phyloP scores from a whole-genome alignment of 1,140 invertebrate genomes.

The Drosophila asahinai region DNA sequence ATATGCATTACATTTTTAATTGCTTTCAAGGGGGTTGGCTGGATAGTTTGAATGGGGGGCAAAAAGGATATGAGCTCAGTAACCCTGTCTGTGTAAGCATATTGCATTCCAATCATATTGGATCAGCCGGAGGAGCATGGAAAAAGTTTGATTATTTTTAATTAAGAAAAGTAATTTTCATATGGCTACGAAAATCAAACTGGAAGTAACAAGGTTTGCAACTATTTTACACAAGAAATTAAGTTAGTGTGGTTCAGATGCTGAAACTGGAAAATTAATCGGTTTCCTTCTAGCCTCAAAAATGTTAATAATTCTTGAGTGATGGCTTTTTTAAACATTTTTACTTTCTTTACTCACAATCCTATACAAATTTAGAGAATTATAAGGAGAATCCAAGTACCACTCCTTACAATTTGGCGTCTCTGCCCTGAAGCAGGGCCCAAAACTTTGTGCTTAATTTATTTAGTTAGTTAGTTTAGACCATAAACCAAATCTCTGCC shows the following conservation, averaged over 20 bases:
- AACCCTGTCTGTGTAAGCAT: constrained; percentile 1
- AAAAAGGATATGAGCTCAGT: constrained; percentile 1
- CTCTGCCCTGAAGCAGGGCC: background rate
- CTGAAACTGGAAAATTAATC: background rate
- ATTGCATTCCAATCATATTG: constrained; percentile 43
- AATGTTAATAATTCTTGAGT: too few relatives aligned
- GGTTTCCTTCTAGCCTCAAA: too few relatives aligned
- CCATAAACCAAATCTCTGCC: constrained; percentile 27
- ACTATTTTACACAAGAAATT: background rate
- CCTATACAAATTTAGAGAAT: too few relatives aligned
- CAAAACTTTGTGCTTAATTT: constrained; percentile 32
- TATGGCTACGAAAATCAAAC: background rate
- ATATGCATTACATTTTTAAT: constrained; percentile 63
- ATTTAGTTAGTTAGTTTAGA: constrained; percentile 38
- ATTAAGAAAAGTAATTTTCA: constrained; percentile 20
- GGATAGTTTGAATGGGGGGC: constrained; percentile 4
- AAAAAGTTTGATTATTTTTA: constrained; percentile 31
- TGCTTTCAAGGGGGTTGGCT: constrained; percentile 19
- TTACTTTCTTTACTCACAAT: too few relatives aligned
- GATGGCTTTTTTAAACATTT: too few relatives aligned
- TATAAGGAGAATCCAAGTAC: background rate
- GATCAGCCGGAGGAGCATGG: background rate
- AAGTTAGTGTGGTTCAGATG: too few relatives aligned
- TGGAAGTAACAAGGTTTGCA: background rate
- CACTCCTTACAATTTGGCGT: background rate